Conservation (phyloP, 2,797 vertebrate species). For the Gallinago stenura region DNA sequence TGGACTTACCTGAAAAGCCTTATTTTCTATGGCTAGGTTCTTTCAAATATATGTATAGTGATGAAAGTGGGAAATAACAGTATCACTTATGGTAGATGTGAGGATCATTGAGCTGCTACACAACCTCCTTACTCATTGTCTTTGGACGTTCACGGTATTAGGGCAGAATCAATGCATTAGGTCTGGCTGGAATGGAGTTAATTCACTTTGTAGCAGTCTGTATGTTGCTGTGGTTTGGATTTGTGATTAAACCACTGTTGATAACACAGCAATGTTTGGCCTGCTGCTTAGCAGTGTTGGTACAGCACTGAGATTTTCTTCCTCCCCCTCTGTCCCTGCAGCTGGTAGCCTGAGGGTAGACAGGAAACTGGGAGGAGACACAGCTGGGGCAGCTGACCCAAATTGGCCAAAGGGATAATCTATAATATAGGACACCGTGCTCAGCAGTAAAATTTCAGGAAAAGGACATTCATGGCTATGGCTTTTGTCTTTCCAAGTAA, state of each 20-base stretch:
- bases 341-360: neutral
- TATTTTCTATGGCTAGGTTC: neutral
- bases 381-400: neutral
- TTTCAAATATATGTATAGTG: neutral
- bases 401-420: neutral
- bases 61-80: neutral
- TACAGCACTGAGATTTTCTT: neutral
- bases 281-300: neutral
- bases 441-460: neutral
- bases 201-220: neutral
- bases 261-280: neutral
- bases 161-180: neutral
- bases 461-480: neutral
- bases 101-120: neutral
- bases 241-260: neutral
- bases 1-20: neutral
- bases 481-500: neutral
- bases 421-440: neutral
- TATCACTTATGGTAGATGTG: neutral
- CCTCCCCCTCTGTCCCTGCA: neutral
- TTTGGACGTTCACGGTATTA: neutral
- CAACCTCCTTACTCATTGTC: neutral
- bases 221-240: neutral
- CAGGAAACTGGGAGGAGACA: neutral
- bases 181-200: neutral